Evolutionary conservation across 2,797 vertebrate genomes (phyloP), one percentile per base, ranked within the genome.

Genomic region (Trachurus trachurus): DNA sequence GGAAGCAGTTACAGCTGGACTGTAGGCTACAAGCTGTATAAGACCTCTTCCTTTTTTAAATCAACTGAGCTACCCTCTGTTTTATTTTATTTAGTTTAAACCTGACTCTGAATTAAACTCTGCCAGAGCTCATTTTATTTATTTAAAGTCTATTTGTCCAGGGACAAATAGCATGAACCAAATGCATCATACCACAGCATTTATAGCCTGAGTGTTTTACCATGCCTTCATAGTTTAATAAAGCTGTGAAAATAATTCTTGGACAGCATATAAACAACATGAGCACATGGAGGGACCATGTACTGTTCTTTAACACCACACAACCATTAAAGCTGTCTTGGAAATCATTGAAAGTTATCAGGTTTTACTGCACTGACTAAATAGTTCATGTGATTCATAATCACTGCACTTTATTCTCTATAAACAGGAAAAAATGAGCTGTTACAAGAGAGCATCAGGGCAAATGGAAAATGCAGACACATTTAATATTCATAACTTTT

Each of bases 391-490:
- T 60, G 45, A 62, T 42, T 57, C 52, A 50, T 59, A 56, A 50
- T 54, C 39, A 50, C 9, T 34, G 7, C n/a, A 9, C 13, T 53
- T 60, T 26, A 10, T 60, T 70, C 12, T 56, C n/a, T 37, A n/a
- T 62, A 57, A 76, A 57, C n/a, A 22, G 39, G 45, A 54, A 79
- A 47, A 50, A 6, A 2, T 17, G 54, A 66, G 58, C 12, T 22
- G 13, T 44, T 47, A 29, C 37, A 54, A 26, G 26, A 58, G 52
- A 62, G 44, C 15, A 50, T 34, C 7, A 17, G 17, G 7, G 9
- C 17, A 47, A 76, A 87, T 56, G 57, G 65, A 79, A 79, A 81
- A 81, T 67, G 10, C 67, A 71, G 58, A 80, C 37, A n/a, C 21
- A 79, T 66, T 80, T 57, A 34, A 71, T 66, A 66, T 47, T 39